Conservation (phyloP, 2,113 vertebrate genomes). For the Gobius niger region DNA sequence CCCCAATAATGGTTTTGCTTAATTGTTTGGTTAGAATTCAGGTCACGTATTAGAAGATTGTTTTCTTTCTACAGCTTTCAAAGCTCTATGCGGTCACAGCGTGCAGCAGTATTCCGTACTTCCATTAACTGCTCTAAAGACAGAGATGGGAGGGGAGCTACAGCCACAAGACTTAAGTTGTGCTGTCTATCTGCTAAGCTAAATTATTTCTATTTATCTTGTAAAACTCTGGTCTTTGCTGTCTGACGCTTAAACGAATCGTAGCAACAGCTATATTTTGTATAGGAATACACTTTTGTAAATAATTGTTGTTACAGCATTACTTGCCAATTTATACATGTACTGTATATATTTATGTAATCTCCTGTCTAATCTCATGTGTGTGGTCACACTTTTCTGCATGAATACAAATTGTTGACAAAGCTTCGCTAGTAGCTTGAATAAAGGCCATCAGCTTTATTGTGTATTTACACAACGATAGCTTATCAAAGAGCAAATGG, state of each 20-base stretch:
- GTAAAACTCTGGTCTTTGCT: too few species aligned
- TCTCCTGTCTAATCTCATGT: too few species aligned
- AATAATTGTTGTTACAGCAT: too few species aligned
- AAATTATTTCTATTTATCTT: conserved; percentile 1
- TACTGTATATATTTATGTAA: too few species aligned
- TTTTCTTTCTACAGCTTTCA: neutral
- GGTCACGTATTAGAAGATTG: neutral
- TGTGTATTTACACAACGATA: conserved; percentile 9
- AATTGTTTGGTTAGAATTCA: neutral
- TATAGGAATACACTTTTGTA: too few species aligned
- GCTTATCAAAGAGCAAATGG: conserved; percentile 10
- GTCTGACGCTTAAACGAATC: too few species aligned
- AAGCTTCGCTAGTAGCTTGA: neutral
- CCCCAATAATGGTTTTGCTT: neutral
- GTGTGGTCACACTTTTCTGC: conserved; percentile 17
- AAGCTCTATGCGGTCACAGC: conserved; percentile 10
- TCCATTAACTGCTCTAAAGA: conserved; percentile 25
- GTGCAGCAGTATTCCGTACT: neutral
- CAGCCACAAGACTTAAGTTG: conserved; percentile 36
- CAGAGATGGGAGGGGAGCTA: conserved; percentile 29
- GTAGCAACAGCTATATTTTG: too few species aligned
- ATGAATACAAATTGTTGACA: neutral
- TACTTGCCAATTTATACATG: too few species aligned
- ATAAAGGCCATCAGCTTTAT: neutral
- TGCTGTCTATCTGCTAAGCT: conserved; percentile 14